Evolutionary conservation across 1,140 invertebrate species (phyloP), one percentile per base, ranked within the genome.

Genomic region (Drosophila novamexicana): DNA sequence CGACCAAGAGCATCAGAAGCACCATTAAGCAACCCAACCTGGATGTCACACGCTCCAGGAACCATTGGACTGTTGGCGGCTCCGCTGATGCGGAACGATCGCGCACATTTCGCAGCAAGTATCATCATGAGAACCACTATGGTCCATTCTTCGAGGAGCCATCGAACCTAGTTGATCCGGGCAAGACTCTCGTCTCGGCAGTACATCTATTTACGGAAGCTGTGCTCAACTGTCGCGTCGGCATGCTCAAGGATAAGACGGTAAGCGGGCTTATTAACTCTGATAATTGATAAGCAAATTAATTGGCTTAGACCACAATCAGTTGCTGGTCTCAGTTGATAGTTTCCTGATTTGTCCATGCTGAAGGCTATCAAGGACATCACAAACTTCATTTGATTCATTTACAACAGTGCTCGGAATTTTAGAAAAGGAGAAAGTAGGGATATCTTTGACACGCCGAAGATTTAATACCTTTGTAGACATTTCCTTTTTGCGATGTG

Each of bases 181-280:
- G 84, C 10, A 93, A 94, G 8, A 92, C 93, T 70, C 88, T 97
- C 40, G 95, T 95, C 0, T 61, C 90, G 22, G 75, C 90, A 12
- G 95, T 95, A 2, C 95, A 97, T 81, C 94, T 96, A n/a, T 96
- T 96, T 4, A 95, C 95, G 5, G 96, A 96, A 49, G 96, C 96
- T 14, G 94, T 95, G 54, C 94, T 97, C 45, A 96, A 97, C 83
- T 97, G 97, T 92, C 94, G 95, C 78, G 96, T 97, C 74, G 96
- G 96, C 47, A 94, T 97, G 93, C 94, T 97, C 9, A 96, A 96
- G 81, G 96, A 97, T 88, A 97, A 97, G 94, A 97, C 96, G 85
- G 97, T 97, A 93, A 94, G 94, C 14, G 2, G 2, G 7, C 40
- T 39, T 14, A 7, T 18, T 34, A 29, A 5, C 22, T 3, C 0